These are phyloP conservation scores for Macropis europaea DNA, from an alignment of 2,888 invertebrate genomes.

Conservation along the genomic window DNA sequence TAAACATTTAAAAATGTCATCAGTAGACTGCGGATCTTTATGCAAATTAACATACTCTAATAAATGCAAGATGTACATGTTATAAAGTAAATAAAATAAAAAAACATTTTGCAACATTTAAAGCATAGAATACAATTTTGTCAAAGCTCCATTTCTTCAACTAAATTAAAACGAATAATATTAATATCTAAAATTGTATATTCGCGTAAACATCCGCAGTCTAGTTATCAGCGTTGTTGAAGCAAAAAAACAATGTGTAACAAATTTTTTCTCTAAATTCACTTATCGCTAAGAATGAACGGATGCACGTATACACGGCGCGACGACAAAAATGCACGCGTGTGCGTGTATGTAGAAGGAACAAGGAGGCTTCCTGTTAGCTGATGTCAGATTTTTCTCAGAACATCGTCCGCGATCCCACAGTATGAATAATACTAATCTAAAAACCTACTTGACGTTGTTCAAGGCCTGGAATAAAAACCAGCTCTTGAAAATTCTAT, in stretches of 20 bases:
- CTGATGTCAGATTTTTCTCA: constrained; percentile 27
- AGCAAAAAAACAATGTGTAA: not conserved
- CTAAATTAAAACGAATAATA: no score
- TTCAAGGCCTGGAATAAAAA: not conserved
- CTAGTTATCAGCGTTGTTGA: no score
- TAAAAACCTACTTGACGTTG: not conserved
- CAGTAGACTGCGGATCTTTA: no score
- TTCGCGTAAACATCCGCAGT: no score
- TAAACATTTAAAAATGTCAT: no score
- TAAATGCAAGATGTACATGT: no score
- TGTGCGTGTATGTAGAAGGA: constrained; percentile 7
- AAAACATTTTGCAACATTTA: no score
- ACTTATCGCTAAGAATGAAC: not conserved
- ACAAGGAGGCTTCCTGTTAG: constrained; percentile 36
- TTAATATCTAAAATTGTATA: no score
- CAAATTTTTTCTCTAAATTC: not conserved
- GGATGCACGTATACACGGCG: not conserved
- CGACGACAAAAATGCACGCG: not conserved
- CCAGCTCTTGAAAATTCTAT: not conserved
- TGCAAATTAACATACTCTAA: no score
- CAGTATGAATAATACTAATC: not conserved
- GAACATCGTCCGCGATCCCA: constrained; percentile 13
- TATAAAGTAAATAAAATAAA: no score
- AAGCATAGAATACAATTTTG: no score
- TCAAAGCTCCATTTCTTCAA: no score